These are phyloP conservation scores for Onychomys torridus DNA, from an alignment of 2,797 vertebrate species.

Conservation along the genomic window DNA sequence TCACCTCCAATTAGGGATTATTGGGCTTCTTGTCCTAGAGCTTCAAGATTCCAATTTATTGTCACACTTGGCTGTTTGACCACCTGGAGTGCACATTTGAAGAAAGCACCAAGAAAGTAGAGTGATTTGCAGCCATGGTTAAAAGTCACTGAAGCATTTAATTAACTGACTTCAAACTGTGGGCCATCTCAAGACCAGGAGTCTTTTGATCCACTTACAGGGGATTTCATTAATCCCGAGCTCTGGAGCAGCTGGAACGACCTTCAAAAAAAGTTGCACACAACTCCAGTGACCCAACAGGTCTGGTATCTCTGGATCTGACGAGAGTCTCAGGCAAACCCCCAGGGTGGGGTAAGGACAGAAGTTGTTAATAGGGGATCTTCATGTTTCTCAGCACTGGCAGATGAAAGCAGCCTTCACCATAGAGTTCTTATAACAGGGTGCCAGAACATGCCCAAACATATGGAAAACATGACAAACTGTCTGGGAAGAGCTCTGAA, in stretches of 20 bases:
- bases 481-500: neutral
- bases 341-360: neutral
- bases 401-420: neutral
- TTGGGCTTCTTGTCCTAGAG: neutral
- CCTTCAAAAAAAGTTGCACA: neutral
- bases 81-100: neutral
- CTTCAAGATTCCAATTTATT: too few species aligned
- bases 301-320: neutral
- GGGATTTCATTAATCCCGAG: neutral
- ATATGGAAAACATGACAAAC: neutral
- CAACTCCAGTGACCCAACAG: neutral
- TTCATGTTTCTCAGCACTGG: neutral
- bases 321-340: neutral
- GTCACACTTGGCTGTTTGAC: neutral
- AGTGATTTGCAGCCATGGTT: neutral
- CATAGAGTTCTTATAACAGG: neutral
- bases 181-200: neutral
- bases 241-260: conserved; percentile 6
- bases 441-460: neutral
- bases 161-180: neutral
- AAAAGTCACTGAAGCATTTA: neutral
- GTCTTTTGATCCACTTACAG: neutral
- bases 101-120: neutral
- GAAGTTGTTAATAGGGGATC: neutral
- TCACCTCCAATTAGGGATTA: neutral